A percentile compares a stretch with the other conserved stretches of the same genome.
Evolutionary conservation across 2,797 vertebrate genomes (phyloP).

Genomic region (Gallinago nigripennis): DNA sequence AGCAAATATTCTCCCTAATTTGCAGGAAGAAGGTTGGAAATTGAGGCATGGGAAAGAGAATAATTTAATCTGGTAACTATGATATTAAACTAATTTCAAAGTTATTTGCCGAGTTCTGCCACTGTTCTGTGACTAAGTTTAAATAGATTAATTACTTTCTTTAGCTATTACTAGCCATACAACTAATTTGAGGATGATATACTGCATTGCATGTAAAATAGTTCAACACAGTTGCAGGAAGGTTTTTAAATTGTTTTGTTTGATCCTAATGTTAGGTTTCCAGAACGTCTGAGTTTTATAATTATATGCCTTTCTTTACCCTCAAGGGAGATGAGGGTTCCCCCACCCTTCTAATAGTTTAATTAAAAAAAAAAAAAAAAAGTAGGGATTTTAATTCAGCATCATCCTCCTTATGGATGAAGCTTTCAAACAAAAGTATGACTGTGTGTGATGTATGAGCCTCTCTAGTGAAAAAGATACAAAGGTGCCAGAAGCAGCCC

Average conservation of each 20-base stretch:
- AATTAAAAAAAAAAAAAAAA: neutral
- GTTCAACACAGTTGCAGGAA: neutral
- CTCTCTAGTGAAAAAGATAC: neutral
- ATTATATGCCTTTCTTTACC: neutral
- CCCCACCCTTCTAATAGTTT: neutral
- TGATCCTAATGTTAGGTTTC: slow-evolving; percentile 31
- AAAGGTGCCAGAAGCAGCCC: neutral
- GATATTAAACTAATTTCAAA: neutral
- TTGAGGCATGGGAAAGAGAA: neutral
- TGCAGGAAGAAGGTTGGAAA: neutral
- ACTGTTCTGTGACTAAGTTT: neutral
- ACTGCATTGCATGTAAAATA: neutral
- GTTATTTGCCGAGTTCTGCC: neutral
- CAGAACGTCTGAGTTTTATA: neutral
- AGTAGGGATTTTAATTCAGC: neutral
- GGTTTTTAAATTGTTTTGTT: neutral
- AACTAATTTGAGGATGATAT: neutral
- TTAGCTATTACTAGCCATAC: neutral
- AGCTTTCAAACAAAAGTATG: neutral
- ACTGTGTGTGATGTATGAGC: neutral
- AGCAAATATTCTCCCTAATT: neutral
- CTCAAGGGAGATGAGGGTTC: neutral
- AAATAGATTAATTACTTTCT: neutral
- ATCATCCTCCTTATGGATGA: neutral
- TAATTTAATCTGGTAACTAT: neutral